Base-by-base conservation (phyloP, 2,888 invertebrate genomes). In the Volucella inanis region DNA sequence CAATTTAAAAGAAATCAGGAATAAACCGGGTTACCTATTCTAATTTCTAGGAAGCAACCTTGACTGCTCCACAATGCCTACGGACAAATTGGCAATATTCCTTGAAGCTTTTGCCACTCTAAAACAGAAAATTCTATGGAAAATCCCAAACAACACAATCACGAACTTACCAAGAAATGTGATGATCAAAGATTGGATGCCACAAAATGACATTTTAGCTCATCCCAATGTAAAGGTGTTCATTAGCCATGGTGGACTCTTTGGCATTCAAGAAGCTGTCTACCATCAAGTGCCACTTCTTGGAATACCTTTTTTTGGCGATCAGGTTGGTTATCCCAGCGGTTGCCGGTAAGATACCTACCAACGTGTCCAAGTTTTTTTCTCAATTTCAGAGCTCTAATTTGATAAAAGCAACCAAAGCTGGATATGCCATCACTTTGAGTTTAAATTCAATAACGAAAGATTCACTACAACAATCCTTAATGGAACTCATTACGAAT, bases 181-280 rank as follows among this genome's bases (percentile, higher is more conserved):
- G 0, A 90, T 92, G 88, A 87, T 93, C 9, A 89, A 90, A 11
- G 92, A 92, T 55, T 94, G 93, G 93, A 87, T 93, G 72, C 93
- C 94, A 0, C 94, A 94, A 88, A 90, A 91, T 55, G 93, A 93
- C 87, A 91, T 94, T 22, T 81, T 92, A 89, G 92, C 91, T 3
- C 93, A 93, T 89, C 90, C 89, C 0, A 92, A 93, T 84, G 88
- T 93, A 1, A 92, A 92, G 80, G 89, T 92, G 0, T 93, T 93
- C 79, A 93, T 93, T n/a, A 91, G 92, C 0, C 93, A 93, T 77
- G 93, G 93, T 10, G 92, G 91, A 1, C 85, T 91, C 0, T 89
- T 93, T 47, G 92, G 93, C 74, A 91, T 91, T 0, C 92, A 92
- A 87, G 93, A 93, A 82, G 91, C 92, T n/a, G 89, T 93, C 0